These are phyloP conservation scores for Ambastaia sidthimunki DNA, from an alignment of 2,797 vertebrate genomes.

Conservation along the genomic window DNA sequence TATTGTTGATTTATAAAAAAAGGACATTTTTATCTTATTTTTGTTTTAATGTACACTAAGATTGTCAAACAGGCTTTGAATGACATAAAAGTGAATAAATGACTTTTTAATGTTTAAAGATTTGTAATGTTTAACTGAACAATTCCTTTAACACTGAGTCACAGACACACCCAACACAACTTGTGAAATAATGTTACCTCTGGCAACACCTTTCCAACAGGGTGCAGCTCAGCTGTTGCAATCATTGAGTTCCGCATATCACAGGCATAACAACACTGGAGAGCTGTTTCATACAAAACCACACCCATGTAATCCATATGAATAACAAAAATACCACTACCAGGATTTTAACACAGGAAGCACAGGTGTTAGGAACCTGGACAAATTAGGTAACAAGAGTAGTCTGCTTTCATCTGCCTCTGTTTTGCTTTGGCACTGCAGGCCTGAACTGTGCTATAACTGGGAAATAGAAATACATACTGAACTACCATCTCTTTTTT, in stretches of 20 bases:
- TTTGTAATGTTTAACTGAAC: no score
- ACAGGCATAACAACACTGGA: not conserved
- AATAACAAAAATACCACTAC: not conserved
- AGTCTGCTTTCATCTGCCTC: no score
- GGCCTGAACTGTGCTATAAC: not conserved
- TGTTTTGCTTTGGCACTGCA: no score
- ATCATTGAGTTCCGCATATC: slow-evolving; percentile 5
- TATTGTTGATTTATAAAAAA: no score
- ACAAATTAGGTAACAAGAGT: no score
- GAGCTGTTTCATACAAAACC: not conserved
- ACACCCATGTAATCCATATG: not conserved
- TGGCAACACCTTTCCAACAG: not conserved
- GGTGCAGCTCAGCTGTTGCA: slow-evolving; percentile 17
- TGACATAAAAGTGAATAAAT: no score
- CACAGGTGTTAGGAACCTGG: not conserved
- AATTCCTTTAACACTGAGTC: not conserved
- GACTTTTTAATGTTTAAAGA: no score
- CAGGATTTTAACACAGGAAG: not conserved
- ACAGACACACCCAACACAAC: not conserved
- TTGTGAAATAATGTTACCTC: slow-evolving; percentile 32
- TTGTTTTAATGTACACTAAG: no score
- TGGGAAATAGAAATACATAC: not conserved
- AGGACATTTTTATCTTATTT: no score
- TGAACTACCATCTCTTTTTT: not conserved
- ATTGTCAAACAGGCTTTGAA: not conserved